phyloP scores from a whole-genome alignment of 2,888 invertebrate species.

The Drosophila robusta region DNA sequence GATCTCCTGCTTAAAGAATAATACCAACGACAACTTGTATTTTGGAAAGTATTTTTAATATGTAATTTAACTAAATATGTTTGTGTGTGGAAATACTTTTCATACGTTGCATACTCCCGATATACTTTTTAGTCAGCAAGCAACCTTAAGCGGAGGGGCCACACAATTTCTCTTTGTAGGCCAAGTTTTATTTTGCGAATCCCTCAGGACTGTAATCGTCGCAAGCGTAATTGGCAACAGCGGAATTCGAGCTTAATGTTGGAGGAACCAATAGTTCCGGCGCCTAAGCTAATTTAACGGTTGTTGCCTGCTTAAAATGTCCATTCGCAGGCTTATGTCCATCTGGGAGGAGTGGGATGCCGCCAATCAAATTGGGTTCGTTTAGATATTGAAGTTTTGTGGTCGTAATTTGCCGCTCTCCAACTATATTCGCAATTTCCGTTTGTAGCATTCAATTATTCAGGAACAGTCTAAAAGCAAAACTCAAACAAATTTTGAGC shows the following conservation, averaged over 20 bases:
- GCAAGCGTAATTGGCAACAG: too few species aligned
- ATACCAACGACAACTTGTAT: too few species aligned
- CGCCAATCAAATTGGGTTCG: constrained; percentile 16
- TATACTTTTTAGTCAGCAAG: too few species aligned
- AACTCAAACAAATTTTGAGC: constrained; percentile 31
- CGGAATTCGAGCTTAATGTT: background rate
- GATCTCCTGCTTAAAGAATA: too few species aligned
- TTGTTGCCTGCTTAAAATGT: background rate
- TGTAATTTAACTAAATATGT: too few species aligned
- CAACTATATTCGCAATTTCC: constrained; percentile 58
- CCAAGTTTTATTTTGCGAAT: background rate
- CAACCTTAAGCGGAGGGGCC: too few species aligned
- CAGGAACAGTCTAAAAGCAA: constrained; percentile 41
- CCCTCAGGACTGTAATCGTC: too few species aligned
- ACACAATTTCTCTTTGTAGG: background rate
- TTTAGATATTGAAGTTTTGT: constrained; percentile 6
- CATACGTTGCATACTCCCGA: too few species aligned
- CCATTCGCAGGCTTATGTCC: background rate
- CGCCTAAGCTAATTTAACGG: constrained; percentile 1
- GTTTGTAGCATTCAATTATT: constrained; percentile 59
- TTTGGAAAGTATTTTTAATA: too few species aligned
- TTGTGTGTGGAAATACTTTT: too few species aligned
- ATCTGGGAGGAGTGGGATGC: background rate
- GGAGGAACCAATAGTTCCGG: background rate
- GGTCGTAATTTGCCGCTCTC: constrained; percentile 31